Percentiles rank a stretch among this genome's conserved stretches.
Conservation (phyloP, 2,113 vertebrate species). For the Bos taurus region DNA sequence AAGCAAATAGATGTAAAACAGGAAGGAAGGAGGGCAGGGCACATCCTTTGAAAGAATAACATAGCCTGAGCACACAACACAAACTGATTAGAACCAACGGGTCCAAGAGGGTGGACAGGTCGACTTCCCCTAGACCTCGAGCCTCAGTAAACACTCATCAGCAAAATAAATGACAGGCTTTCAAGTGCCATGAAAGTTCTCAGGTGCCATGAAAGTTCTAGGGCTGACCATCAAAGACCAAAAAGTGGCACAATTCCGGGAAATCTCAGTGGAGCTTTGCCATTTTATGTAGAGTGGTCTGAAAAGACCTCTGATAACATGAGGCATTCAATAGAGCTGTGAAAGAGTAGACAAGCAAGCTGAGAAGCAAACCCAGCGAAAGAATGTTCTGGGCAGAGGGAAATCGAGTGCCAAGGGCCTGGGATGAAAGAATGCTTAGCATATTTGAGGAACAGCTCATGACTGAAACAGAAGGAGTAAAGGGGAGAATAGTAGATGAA, state of each 20-base stretch:
- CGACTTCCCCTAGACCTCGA: not conserved
- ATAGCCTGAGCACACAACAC: not conserved
- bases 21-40: not conserved
- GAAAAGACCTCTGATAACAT: not conserved
- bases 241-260: not conserved
- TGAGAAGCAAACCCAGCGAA: not conserved
- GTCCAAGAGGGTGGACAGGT: not conserved
- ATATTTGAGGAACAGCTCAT: not conserved
- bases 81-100: not conserved
- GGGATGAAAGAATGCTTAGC: not conserved
- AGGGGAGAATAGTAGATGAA: not conserved
- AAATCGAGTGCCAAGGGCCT: not conserved
- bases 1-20: not conserved
- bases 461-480: not conserved
- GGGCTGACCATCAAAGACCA: not conserved
- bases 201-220: not conserved
- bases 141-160: not conserved
- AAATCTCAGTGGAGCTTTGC: not conserved
- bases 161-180: not conserved
- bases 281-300: not conserved
- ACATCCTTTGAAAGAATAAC: not conserved
- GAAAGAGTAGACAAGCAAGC: not conserved
- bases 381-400: not conserved
- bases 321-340: not conserved
- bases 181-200: not conserved